Percentiles rank a stretch among this genome's conserved stretches.
Conservation (phyloP, 2,797 vertebrate species). For the Sus cebifrons region DNA sequence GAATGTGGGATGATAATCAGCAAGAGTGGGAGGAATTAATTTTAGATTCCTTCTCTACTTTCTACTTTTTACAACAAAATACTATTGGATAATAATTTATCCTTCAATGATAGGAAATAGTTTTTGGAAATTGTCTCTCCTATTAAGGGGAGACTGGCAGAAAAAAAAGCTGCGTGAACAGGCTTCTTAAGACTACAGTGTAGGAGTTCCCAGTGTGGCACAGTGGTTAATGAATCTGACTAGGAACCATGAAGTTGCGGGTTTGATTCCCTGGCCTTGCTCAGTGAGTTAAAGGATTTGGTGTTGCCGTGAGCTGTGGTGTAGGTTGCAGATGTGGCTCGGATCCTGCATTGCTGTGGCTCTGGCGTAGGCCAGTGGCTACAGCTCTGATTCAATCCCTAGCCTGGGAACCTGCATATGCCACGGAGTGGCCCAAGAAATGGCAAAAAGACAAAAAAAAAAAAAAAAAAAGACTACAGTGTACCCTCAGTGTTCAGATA, state of each 20-base stretch:
- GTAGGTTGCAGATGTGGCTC: too few relatives aligned
- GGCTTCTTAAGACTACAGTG: neutral
- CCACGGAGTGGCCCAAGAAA: too few relatives aligned
- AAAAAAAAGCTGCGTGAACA: neutral
- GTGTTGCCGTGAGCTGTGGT: too few relatives aligned
- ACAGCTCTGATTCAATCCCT: too few relatives aligned
- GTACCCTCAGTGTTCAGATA: neutral
- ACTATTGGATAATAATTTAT: slow-evolving; percentile 47
- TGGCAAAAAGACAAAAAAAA: too few relatives aligned
- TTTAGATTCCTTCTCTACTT: slow-evolving; percentile 51
- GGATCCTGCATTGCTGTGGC: too few relatives aligned
- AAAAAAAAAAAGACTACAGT: neutral
- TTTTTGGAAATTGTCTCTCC: slow-evolving; percentile 30
- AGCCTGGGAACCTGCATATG: too few relatives aligned
- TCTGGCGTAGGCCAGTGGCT: too few relatives aligned
- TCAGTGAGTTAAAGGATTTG: too few relatives aligned
- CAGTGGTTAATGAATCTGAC: too few relatives aligned
- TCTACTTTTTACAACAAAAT: slow-evolving; percentile 56
- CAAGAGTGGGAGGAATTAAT: slow-evolving; percentile 61
- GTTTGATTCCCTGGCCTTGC: too few relatives aligned
- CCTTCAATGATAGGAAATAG: slow-evolving; percentile 30
- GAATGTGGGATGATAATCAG: slow-evolving; percentile 51
- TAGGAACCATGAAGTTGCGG: too few relatives aligned
- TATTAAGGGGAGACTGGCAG: slow-evolving; percentile 43
- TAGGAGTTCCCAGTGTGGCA: neutral